phyloP scores from a whole-genome alignment of 2,888 invertebrate species.

The Petrophora chlorosata region DNA sequence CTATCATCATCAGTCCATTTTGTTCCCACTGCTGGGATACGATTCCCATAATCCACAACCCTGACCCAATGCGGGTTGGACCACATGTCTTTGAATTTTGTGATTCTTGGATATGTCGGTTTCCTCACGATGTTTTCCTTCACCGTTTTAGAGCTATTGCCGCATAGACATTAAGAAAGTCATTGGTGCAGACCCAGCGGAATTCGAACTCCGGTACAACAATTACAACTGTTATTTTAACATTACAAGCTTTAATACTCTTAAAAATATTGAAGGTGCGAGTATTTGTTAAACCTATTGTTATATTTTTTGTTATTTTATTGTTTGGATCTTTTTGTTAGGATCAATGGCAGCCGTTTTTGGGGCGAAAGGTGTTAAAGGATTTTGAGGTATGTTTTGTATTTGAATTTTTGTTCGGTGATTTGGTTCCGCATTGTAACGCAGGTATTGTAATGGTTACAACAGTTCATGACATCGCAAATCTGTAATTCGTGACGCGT shows the following conservation, averaged over 20 bases:
- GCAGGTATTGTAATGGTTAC: constrained; percentile 2
- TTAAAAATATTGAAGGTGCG: constrained; percentile 7
- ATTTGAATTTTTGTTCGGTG: constrained; percentile 5
- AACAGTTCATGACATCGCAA: constrained; percentile 7
- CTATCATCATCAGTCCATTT: too few relatives aligned
- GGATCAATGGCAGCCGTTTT: constrained; percentile 16
- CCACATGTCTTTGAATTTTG: too few relatives aligned
- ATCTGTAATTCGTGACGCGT: constrained; percentile 3
- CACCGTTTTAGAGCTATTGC: too few relatives aligned
- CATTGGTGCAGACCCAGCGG: too few relatives aligned
- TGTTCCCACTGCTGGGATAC: too few relatives aligned
- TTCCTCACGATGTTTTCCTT: too few relatives aligned
- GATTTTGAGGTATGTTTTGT: constrained; percentile 9
- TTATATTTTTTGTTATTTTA: constrained; percentile 5
- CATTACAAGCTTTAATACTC: constrained; percentile 14
- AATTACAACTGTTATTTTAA: constrained; percentile 7
- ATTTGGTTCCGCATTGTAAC: constrained; percentile 18
- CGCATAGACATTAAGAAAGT: too few relatives aligned
- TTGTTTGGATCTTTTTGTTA: constrained; percentile 10
- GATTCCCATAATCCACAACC: too few relatives aligned
- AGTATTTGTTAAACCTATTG: constrained; percentile 20
- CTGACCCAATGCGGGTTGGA: too few relatives aligned
- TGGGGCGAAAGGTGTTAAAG: constrained; percentile 17
- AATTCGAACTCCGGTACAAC: too few relatives aligned
- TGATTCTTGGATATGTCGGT: too few relatives aligned